These are phyloP conservation scores for Lasiurus cinereus DNA, from an alignment of 2,113 vertebrate species.

Conservation along the genomic window DNA sequence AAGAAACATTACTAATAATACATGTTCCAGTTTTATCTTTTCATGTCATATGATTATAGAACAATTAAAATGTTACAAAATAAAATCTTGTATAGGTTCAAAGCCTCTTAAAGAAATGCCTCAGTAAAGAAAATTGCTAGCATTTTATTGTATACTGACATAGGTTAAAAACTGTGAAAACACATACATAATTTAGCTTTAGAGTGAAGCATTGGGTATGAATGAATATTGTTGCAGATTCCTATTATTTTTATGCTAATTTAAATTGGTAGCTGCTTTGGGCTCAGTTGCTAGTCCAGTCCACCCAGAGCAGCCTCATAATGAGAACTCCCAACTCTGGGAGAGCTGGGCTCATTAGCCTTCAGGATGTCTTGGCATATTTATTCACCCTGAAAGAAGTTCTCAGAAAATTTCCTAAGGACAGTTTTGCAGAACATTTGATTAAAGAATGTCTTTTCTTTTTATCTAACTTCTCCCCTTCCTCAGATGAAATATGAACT, in stretches of 20 bases:
- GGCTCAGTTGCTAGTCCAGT: not conserved
- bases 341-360: not conserved
- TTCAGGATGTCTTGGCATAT: not conserved
- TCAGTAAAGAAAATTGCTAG: not conserved
- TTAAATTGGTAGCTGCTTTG: not conserved
- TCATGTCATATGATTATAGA: not conserved
- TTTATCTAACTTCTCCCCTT: not conserved
- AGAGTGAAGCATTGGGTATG: not conserved
- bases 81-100: not conserved
- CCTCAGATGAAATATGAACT: not conserved
- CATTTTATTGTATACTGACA: not conserved
- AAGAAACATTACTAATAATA: not conserved
- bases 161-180: not conserved
- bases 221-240: not conserved
- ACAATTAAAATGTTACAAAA: not conserved
- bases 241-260: not conserved
- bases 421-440: not conserved
- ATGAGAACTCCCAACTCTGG: not conserved
- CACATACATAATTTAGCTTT: not conserved
- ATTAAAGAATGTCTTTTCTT: not conserved
- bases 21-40: not conserved
- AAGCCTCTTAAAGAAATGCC: conserved; percentile 4
- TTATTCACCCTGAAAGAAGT: not conserved
- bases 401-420: not conserved
- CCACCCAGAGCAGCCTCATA: not conserved